These are phyloP conservation scores for Otolemur garnettii DNA, from an alignment of 2,113 vertebrate species.

Conservation along the genomic window DNA sequence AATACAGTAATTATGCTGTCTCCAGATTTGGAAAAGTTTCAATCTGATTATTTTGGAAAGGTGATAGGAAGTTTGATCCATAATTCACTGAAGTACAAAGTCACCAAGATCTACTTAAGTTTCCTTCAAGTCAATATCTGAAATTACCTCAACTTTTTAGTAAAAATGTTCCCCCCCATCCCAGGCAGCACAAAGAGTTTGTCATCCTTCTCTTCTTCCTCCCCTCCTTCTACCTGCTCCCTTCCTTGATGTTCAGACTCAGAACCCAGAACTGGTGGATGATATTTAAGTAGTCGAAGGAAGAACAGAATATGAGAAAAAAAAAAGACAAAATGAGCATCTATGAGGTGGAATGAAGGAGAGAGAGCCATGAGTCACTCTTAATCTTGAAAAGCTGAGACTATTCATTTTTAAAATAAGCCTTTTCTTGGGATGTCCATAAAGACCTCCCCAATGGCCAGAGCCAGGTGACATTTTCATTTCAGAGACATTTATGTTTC, in stretches of 20 bases:
- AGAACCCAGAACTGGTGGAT: slow-evolving; percentile 49
- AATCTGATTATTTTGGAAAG: not conserved
- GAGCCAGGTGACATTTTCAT: slow-evolving; percentile 10
- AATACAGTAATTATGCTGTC: not conserved
- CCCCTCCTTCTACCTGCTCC: slow-evolving; percentile 22
- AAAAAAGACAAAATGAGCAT: slow-evolving; percentile 67
- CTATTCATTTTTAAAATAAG: not conserved
- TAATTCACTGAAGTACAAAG: not conserved
- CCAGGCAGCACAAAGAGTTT: not conserved
- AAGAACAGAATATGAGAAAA: slow-evolving; percentile 42
- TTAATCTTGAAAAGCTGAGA: slow-evolving; percentile 27
- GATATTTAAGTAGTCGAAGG: slow-evolving; percentile 58
- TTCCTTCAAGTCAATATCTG: not conserved
- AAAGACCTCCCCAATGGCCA: not conserved
- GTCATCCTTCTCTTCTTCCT: not conserved
- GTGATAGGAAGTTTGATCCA: not conserved
- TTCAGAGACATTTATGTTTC: not conserved
- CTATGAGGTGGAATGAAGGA: slow-evolving; percentile 80
- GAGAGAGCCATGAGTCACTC: slow-evolving; percentile 45
- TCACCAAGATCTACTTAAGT: not conserved
- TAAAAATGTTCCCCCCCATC: not conserved
- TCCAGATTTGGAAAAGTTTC: slow-evolving; percentile 22
- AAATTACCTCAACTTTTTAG: not conserved
- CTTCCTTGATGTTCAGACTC: not conserved
- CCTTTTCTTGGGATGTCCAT: slow-evolving; percentile 25